phyloP scores from a whole-genome alignment of 2,888 invertebrate genomes.

The Stegophylla sp. region DNA sequence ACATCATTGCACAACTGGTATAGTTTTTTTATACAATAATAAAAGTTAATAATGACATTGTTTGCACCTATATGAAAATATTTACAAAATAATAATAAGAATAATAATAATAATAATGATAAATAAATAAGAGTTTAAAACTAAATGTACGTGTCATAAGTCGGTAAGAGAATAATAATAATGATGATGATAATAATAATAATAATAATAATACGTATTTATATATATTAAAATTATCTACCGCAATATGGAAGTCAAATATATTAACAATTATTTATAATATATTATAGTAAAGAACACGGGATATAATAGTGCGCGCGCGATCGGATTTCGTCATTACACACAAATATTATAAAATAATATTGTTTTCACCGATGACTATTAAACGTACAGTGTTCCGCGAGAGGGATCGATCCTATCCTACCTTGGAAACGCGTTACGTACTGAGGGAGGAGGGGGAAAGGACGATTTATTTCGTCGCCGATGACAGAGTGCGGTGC shows the following conservation, averaged over 20 bases:
- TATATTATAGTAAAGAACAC: neutral
- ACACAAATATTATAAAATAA: neutral
- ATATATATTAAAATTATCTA: conserved; percentile 11
- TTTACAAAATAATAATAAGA: neutral
- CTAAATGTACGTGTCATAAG: conserved; percentile 43
- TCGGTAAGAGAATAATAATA: conserved; percentile 36
- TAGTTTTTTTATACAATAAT: too few species aligned
- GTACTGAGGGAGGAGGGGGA: neutral
- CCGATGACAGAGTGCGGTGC: too few species aligned
- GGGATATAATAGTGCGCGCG: neutral
- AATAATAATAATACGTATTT: too few species aligned
- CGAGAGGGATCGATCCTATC: neutral
- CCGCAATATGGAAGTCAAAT: conserved; percentile 36
- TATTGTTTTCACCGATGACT: conserved; percentile 1
- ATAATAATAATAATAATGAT: too few species aligned
- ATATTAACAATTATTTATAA: neutral
- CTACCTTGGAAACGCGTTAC: neutral
- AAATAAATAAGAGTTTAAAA: conserved; percentile 12
- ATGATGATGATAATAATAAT: conserved; percentile 27
- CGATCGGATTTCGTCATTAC: neutral
- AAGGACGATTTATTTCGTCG: too few species aligned
- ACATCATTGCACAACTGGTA: neutral
- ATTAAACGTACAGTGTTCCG: neutral
- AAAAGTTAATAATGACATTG: too few species aligned
- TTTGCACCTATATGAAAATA: neutral